Percentiles rank a stretch among this genome's conserved stretches.
Conservation (phyloP, 1,140 invertebrate genomes). For the Drosophila navojoa region DNA sequence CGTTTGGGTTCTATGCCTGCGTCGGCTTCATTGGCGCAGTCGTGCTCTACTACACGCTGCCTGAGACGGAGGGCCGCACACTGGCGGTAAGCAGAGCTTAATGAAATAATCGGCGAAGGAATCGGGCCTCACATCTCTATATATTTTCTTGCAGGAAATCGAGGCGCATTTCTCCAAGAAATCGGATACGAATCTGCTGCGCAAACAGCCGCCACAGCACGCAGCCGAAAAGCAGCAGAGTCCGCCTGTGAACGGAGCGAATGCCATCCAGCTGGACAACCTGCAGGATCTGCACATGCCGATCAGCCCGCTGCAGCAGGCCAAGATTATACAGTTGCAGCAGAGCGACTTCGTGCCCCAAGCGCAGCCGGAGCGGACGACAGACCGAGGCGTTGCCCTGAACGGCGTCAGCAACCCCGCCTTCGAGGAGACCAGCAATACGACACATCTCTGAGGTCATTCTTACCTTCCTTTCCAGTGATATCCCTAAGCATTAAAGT, state of each 20-base stretch:
- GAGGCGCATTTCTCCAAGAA: slow-evolving; percentile 88
- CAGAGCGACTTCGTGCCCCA: slow-evolving; percentile 75
- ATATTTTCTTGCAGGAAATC: slow-evolving; percentile 86
- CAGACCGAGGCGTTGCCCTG: background rate
- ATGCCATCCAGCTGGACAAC: slow-evolving; percentile 60
- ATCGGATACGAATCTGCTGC: slow-evolving; percentile 65
- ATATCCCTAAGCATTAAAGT: slow-evolving; percentile 70
- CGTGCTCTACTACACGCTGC: slow-evolving; percentile 85
- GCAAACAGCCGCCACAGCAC: slow-evolving; percentile 37
- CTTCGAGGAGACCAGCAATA: slow-evolving; percentile 74
- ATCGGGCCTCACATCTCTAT: too few relatives aligned
- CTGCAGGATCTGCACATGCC: slow-evolving; percentile 72
- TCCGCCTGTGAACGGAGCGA: slow-evolving; percentile 15
- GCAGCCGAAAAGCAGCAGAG: slow-evolving; percentile 40
- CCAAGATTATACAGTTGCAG: slow-evolving; percentile 78
- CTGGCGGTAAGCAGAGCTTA: slow-evolving; percentile 83
- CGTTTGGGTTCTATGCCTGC: slow-evolving; percentile 86
- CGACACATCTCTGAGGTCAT: slow-evolving; percentile 68
- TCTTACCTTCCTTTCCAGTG: slow-evolving; percentile 49
- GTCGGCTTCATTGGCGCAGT: slow-evolving; percentile 87
- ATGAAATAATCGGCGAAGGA: too few relatives aligned
- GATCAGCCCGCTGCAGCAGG: slow-evolving; percentile 63
- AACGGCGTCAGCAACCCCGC: slow-evolving; percentile 64
- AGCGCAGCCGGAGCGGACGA: slow-evolving; percentile 5
- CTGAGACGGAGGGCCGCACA: slow-evolving; percentile 92